Evolutionary conservation across 2,113 vertebrate genomes (phyloP).

Genomic region (Dipodomys ordii): DNA sequence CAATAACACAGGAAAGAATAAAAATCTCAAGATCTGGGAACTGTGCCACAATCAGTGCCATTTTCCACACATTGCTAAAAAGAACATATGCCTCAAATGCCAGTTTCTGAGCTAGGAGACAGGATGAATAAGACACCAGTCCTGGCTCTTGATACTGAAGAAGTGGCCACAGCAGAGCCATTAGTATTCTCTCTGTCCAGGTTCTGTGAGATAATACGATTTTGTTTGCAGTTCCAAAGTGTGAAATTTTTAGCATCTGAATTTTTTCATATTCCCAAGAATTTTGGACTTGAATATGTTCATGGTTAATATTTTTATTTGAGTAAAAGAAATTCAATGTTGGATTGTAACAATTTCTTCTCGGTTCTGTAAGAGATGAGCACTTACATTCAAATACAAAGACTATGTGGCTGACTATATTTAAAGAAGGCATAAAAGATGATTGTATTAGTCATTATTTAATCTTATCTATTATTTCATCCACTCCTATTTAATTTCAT

Average conservation of each 20-base stretch:
- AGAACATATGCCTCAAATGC: conserved; percentile 71
- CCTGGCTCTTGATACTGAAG: not conserved
- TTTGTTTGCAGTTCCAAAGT: not conserved
- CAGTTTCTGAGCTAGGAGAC: conserved; percentile 25
- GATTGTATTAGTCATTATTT: not conserved
- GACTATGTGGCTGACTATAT: not conserved
- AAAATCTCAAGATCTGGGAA: conserved; percentile 67
- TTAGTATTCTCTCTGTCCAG: not conserved
- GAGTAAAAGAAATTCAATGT: not conserved
- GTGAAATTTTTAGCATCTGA: not conserved
- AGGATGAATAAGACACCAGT: not conserved
- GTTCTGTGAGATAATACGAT: not conserved
- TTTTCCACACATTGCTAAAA: conserved; percentile 67
- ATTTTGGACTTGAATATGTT: not conserved
- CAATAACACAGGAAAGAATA: conserved; percentile 58
- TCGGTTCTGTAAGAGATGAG: not conserved
- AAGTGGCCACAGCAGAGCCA: too few relatives aligned
- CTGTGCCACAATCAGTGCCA: conserved; percentile 58
- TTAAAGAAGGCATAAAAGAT: not conserved
- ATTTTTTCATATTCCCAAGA: not conserved
- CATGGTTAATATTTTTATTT: not conserved
- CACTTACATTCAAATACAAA: not conserved
- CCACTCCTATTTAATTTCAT: conserved; percentile 41
- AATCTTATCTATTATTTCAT: conserved; percentile 15
- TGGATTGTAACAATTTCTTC: not conserved